These are phyloP conservation scores for Craniophora ligustri DNA, from an alignment of 2,888 invertebrate genomes.

Conservation along the genomic window DNA sequence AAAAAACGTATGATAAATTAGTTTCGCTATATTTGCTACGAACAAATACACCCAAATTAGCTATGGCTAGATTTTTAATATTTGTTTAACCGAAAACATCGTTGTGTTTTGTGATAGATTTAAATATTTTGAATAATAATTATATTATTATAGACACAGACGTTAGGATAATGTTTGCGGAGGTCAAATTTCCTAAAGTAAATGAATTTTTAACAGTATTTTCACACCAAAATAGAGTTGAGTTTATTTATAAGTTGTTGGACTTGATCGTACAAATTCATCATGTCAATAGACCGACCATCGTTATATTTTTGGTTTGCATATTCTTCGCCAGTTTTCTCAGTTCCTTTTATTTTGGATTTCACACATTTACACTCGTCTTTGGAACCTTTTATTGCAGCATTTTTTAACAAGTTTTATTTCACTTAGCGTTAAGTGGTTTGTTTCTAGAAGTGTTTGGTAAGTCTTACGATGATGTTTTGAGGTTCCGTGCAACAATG, in stretches of 20 bases:
- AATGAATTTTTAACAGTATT: neutral
- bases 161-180: conserved; percentile 6
- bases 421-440: conserved; percentile 11
- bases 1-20: conserved; percentile 22
- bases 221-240: neutral
- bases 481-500: conserved; percentile 16
- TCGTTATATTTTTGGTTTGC: conserved; percentile 40
- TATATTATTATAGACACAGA: neutral
- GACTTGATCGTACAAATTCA: conserved; percentile 15
- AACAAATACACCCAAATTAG: conserved; percentile 18
- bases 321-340: conserved; percentile 32
- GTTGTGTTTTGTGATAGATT: conserved; percentile 3
- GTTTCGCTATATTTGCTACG: conserved; percentile 20
- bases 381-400: conserved; percentile 17
- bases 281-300: conserved; percentile 29
- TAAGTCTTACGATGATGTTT: conserved; percentile 16
- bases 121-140: conserved; percentile 9
- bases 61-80: conserved; percentile 2
- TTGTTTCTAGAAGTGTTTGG: conserved; percentile 18
- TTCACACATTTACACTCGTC: conserved; percentile 21
- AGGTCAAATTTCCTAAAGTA: neutral
- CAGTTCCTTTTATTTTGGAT: conserved; percentile 10
- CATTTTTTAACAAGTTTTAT: conserved; percentile 1
- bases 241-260: conserved; percentile 24
- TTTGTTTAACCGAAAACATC: neutral